Base-by-base conservation (phyloP, 2,113 vertebrate genomes). In the Podiceps cristatus region DNA sequence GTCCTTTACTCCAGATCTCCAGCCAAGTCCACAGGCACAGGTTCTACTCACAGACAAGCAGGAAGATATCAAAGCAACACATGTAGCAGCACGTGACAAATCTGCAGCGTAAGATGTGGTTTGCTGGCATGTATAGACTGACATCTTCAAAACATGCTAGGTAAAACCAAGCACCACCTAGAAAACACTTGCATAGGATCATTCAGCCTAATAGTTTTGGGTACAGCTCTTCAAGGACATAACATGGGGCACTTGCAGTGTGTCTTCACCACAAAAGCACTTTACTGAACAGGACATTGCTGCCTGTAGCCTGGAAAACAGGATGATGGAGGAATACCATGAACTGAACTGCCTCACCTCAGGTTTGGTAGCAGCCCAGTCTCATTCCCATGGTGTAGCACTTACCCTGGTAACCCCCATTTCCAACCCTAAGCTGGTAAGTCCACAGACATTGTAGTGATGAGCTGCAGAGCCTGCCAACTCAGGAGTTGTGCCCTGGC, bases 1-100 rank as follows among this genome's bases (percentile, higher is more conserved):
- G 87, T 92, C 95, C 96, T 96, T 96, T 96, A 60, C 87, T 93
- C 92, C 62, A 68, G 69, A 82, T 88, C 77, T 93, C 40, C 53
- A 76, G 96, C 96, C 96, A 97, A 97, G 55, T 88, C 84, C 62
- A 68, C 40, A 68, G 86, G 96, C 83, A 91, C 63, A 72, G 69
- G 87, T 87, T 94, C 77, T 53, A 18, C 80, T 77, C 90, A 78
- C 69, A 84, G 91, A 87, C 80, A 91, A 81, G 93, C 59, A 81
- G 60, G 89, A 96, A 95, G 74, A 64, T 88, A 72, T 82, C 73
- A 75, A 75, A 94, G 77, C 35, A 86, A 71, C 89, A 85, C 80
- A 56, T 72, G 95, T 7, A 96, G 89, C 60, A n/a, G 74, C 93
- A 94, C 5, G 27, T 94, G 96, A 90, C 74, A 86, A 67, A 73